phyloP scores from a whole-genome alignment of 1,140 invertebrate genomes.

The Pogonus chalceus region DNA sequence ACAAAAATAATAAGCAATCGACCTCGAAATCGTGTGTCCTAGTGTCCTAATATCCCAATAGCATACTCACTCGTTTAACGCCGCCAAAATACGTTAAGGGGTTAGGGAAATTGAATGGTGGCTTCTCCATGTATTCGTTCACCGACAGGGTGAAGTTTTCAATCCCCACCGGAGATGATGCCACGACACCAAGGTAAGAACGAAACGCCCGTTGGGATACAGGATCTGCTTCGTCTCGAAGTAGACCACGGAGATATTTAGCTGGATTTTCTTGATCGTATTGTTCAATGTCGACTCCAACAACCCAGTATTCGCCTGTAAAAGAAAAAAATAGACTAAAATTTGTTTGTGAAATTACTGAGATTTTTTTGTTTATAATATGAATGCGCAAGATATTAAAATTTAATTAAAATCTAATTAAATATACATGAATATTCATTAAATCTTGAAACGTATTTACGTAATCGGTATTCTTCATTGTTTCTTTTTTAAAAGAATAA shows the following conservation, averaged over 20 bases:
- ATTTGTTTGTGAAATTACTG: constrained; percentile 4
- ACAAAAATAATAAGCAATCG: too few relatives aligned
- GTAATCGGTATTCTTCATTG: too few relatives aligned
- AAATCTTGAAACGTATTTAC: too few relatives aligned
- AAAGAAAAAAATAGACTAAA: constrained; percentile 10
- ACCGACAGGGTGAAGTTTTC: constrained; percentile 66
- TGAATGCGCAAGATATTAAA: too few relatives aligned
- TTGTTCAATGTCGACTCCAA: constrained; percentile 82
- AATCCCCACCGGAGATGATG: constrained; percentile 57
- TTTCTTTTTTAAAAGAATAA: too few relatives aligned
- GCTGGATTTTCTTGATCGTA: constrained; percentile 65
- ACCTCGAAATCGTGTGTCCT: too few relatives aligned
- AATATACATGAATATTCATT: too few relatives aligned
- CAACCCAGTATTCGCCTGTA: constrained; percentile 77
- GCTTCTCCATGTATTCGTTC: constrained; percentile 64
- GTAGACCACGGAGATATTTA: constrained; percentile 63
- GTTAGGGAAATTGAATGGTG: constrained; percentile 80
- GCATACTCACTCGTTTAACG: constrained; percentile 49
- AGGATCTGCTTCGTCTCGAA: constrained; percentile 48
- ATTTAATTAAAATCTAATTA: too few relatives aligned
- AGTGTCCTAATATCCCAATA: background rate
- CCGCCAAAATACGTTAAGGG: constrained; percentile 58
- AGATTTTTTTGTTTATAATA: background rate
- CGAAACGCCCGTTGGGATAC: constrained; percentile 50
- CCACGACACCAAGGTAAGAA: constrained; percentile 63